phyloP scores from a whole-genome alignment of 2,888 invertebrate genomes.

The Dyspetes luteomarginatus region DNA sequence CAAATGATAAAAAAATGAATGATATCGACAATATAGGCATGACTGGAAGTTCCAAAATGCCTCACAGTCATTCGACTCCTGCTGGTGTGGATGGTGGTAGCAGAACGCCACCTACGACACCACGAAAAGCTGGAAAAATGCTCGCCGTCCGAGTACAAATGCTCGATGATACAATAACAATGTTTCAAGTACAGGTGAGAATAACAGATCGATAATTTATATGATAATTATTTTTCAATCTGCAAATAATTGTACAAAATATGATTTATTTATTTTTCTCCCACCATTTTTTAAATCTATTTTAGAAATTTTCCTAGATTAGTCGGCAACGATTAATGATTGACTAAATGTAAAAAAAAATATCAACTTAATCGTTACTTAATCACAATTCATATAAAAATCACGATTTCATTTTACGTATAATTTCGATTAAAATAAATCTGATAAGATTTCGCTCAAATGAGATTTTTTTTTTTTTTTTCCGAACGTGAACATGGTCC shows the following conservation, averaged over 20 bases:
- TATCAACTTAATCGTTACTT: no score
- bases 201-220: constrained; percentile 43
- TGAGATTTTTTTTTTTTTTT: not conserved
- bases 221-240: not conserved
- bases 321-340: no score
- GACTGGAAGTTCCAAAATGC: constrained; percentile 87
- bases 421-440: not conserved
- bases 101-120: constrained; percentile 91
- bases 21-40: constrained; percentile 80
- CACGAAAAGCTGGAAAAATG: constrained; percentile 94
- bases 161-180: constrained; percentile 94
- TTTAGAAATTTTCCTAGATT: no score
- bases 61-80: constrained; percentile 93
- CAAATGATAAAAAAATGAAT: constrained; percentile 76
- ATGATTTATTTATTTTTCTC: no score
- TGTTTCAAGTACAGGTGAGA: constrained; percentile 96
- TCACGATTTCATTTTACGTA: no score
- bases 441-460: not conserved
- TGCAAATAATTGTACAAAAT: no score
- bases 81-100: constrained; percentile 92
- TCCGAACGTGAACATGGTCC: not conserved
- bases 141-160: constrained; percentile 94
- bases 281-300: no score
- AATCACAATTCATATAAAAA: no score
- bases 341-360: no score